These are phyloP conservation scores for Epizoanthus ramosus DNA, from an alignment of 92 coral and sea anemone species.

Conservation along the genomic window DNA sequence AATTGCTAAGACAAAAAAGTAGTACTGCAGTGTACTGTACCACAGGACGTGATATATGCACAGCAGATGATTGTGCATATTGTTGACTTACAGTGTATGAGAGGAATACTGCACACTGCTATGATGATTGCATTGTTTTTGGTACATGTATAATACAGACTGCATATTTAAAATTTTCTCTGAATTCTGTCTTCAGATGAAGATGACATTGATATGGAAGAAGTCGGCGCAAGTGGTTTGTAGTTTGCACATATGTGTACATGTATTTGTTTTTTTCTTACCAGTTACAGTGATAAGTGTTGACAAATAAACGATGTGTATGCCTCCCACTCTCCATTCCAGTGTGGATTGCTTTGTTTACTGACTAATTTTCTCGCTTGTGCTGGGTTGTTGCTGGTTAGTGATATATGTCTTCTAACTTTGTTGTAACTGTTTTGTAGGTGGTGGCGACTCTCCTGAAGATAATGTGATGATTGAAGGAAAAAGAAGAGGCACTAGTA, in stretches of 20 bases:
- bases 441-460: neutral
- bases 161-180: neutral
- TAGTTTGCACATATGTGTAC: neutral
- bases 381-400: neutral
- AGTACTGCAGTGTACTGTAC: no score
- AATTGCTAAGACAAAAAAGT: no score
- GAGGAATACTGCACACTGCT: neutral
- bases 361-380: neutral
- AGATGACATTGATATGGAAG: slow-evolving; percentile 10
- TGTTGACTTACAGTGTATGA: neutral
- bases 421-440: slow-evolving; percentile 14
- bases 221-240: neutral
- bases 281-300: neutral
- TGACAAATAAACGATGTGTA: neutral
- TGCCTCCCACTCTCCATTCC: neutral
- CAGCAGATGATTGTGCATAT: neutral
- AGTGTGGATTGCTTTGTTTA: neutral
- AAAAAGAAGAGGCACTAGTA: slow-evolving; percentile 17
- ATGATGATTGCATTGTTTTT: neutral
- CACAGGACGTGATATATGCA: no score
- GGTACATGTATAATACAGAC: neutral
- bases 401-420: neutral
- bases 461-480: slow-evolving; percentile 18
- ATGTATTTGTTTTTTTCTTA: slow-evolving; percentile 5
- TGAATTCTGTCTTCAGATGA: slow-evolving; percentile 32